These are phyloP conservation scores for Oegoconia quadripuncta DNA, from an alignment of 2,888 invertebrate genomes.

Conservation along the genomic window DNA sequence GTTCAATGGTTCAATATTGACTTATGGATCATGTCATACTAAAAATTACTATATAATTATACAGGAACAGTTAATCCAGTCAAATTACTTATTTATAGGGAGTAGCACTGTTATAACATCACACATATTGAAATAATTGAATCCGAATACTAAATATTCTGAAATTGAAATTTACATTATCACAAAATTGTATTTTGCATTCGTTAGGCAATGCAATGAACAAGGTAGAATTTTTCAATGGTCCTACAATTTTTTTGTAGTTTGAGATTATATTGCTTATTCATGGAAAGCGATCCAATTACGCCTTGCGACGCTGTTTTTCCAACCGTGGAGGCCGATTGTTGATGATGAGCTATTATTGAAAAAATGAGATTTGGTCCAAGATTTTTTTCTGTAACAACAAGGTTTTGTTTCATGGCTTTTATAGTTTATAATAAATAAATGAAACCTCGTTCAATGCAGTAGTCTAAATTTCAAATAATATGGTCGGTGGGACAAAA, in stretches of 20 bases:
- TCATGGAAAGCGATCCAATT: too few relatives aligned
- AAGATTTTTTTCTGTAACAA: too few relatives aligned
- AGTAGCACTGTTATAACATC: background rate
- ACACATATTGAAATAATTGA: conserved; percentile 5
- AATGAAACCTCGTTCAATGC: conserved; percentile 32
- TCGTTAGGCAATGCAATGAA: conserved; percentile 24
- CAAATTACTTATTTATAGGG: conserved; percentile 14
- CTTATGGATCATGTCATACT: conserved; percentile 29
- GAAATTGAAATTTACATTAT: conserved; percentile 12
- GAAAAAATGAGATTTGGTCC: too few relatives aligned
- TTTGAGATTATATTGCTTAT: too few relatives aligned
- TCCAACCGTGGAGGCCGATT: too few relatives aligned
- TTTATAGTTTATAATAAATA: too few relatives aligned
- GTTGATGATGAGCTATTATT: too few relatives aligned
- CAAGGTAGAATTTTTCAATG: too few relatives aligned
- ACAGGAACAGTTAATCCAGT: conserved; percentile 34
- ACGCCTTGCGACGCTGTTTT: too few relatives aligned
- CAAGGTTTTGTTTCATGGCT: too few relatives aligned
- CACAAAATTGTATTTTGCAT: conserved; percentile 5
- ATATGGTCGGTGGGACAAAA: conserved; percentile 63
- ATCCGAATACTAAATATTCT: conserved; percentile 5
- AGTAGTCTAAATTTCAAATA: conserved; percentile 30
- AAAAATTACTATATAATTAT: conserved; percentile 32
- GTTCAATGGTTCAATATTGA: conserved; percentile 1
- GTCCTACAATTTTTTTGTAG: too few relatives aligned